Evolutionary conservation across 1,140 invertebrate species (phyloP), one percentile per base, ranked within the genome.

Genomic region (Brachionus calyciflorus): DNA sequence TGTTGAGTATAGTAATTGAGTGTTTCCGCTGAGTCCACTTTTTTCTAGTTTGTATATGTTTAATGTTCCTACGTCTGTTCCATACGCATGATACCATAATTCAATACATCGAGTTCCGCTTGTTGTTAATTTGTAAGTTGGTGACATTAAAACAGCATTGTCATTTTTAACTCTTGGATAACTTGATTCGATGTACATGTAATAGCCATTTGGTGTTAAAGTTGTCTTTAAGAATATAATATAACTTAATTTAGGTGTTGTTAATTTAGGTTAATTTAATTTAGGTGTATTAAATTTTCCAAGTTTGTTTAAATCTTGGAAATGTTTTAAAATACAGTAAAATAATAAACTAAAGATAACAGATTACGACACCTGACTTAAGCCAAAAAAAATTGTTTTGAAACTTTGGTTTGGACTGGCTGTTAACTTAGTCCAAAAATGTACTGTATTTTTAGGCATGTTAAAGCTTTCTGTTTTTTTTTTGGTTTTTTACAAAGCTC

Each of bases 31-130:
- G 12, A 77, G 14, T 17, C 73, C 73, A 44, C 73, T 51, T 55
- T 55, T 55, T 28, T 60, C 65, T 33, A 48, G 26, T 49, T 53
- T 65, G 51, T 81, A 81, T 10, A 84, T 60, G 40, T 78, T 81
- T 4, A 84, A 68, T 4, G 77, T 77, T 57, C 80, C 79, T 14
- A 84, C 79, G 75, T 79, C 76, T 12, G 73, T 57, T 0, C 90
- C 90, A 79, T 88, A 91, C 90, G 91, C 91, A 80, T 91, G 89
- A 33, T 90, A 91, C 85, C 89, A 90, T 79, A 91, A 90, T 78
- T 89, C 86, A 40, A 76, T 33, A 19, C 73, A 55, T 76, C 40
- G 49, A 0, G 21, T 26, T 37, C 55, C 44, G 19, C 30, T 21
- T 21, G 46, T 26, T 21, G 51, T 51, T 10, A 21, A 55, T 17